Base-by-base conservation (phyloP, 2,797 vertebrate species). In the Spizella passerina region DNA sequence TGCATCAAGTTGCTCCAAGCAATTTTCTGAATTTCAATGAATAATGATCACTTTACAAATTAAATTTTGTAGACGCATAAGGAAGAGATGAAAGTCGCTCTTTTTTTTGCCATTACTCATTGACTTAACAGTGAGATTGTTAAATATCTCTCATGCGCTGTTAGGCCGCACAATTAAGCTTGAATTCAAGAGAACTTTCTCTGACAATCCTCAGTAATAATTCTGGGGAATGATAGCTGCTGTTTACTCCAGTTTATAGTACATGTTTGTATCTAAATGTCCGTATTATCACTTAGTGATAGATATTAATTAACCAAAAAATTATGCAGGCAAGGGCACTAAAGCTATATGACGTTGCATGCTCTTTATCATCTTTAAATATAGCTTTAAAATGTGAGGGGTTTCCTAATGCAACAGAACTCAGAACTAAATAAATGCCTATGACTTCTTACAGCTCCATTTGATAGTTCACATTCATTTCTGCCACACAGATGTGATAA, bases 31-130 rank as follows among this genome's bases (percentile, higher is more conserved):
- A 94, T 64, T 94, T 94, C 91, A 73, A 73, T 69, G 86, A 97
- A 93, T 57, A 41, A 96, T 82, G 56, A 80, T 71, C 56, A 79
- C 80, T 96, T 94, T 82, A 86, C 78, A 97, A 97, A 97, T 96
- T 87, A 96, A 92, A 97, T 94, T 90, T 92, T 90, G 14, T 78
- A 96, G 52, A 65, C 90, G 55, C 90, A 87, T 93, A 91, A 89
- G 68, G 63, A 95, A 95, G 68, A 49, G 53, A 80, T 64, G 36
- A 87, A 95, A 94, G 75, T 64, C 84, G 77, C 27, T 1, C 15
- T 20, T 57, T 36, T 38, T 85, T 82, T 52, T 61, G 21, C 59
- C 5, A 12, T 72, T 97, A 95, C 90, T 95, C 88, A 86, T 21
- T 94, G 90, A 86, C 82, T 95, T 96, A 96, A 75, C 78, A 93